Percentiles rank a stretch among this genome's conserved stretches.
Evolutionary conservation across 2,797 vertebrate genomes (phyloP).

Genomic region (Paguma larvata): DNA sequence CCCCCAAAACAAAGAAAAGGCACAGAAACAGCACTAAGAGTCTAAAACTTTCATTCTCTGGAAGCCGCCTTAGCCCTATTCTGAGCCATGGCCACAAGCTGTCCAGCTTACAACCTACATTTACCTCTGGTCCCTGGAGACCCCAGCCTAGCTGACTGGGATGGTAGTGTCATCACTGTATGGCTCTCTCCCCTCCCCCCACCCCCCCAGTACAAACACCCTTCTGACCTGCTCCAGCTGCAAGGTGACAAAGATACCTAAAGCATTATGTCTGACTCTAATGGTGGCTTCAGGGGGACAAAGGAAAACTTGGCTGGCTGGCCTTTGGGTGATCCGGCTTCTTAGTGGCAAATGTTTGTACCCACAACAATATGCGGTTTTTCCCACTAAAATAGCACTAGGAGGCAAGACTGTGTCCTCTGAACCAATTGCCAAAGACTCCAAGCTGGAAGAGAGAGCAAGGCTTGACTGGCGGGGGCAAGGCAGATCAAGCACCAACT

Average conservation of each 20-base stretch:
- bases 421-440: conserved; percentile 44
- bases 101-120: background rate
- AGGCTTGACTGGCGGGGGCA: background rate
- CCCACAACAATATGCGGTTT: background rate
- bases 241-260: background rate
- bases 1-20: conserved; percentile 51
- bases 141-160: conserved; percentile 19
- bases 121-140: background rate
- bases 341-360: background rate
- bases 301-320: background rate
- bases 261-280: background rate
- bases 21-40: conserved; percentile 33
- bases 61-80: background rate
- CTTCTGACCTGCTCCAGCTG: background rate
- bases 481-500: background rate
- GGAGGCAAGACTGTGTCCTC: conserved; percentile 38
- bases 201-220: background rate
- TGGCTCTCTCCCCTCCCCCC: background rate
- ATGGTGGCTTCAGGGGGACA: background rate
- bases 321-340: background rate
- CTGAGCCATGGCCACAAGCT: background rate
- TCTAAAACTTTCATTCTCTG: conserved; percentile 72
- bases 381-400: conserved; percentile 21
- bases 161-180: background rate
- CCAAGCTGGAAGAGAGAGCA: background rate